These are phyloP conservation scores for Oscheius myriophilus DNA, from an alignment of 2,888 invertebrate species.

Conservation along the genomic window DNA sequence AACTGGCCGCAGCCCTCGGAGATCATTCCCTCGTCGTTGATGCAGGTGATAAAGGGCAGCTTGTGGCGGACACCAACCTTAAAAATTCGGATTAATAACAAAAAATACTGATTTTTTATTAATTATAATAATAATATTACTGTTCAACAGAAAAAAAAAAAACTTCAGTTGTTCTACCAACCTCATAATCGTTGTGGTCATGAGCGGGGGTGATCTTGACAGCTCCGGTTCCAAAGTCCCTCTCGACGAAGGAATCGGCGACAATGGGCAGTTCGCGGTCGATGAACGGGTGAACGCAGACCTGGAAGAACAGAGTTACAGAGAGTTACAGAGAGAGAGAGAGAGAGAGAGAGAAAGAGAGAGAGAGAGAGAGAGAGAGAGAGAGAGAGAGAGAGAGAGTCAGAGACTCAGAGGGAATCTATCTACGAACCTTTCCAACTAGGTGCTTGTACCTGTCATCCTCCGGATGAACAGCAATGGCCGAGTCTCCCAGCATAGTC, in stretches of 20 bases:
- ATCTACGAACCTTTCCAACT: conserved; percentile 61
- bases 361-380: too few species aligned
- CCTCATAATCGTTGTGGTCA: conserved; percentile 94
- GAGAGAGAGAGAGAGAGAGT: background rate
- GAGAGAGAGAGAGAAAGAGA: background rate
- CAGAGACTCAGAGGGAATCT: too few species aligned
- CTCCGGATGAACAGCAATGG: conserved; percentile 95
- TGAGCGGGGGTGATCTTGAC: conserved; percentile 99
- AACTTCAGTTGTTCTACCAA: conserved; percentile 69
- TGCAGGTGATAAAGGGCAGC: conserved; percentile 86
- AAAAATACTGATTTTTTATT: too few species aligned
- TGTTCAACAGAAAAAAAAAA: too few species aligned
- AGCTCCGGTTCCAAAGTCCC: conserved; percentile 94
- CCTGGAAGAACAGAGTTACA: conserved; percentile 73
- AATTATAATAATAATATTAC: too few species aligned
- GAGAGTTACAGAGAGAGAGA: background rate
- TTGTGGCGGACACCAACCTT: conserved; percentile 83
- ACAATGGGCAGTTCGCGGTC: conserved; percentile 86
- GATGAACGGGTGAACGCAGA: conserved; percentile 87
- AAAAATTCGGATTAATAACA: background rate
- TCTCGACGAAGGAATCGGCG: conserved; percentile 91
- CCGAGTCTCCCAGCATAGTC: conserved; percentile 96
- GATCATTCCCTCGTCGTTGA: conserved; percentile 89
- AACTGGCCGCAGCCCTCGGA: conserved; percentile 71
- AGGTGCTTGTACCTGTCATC: conserved; percentile 79